Evolutionary conservation across 1,140 invertebrate species (phyloP).

Genomic region (Pseudomyrmex sp.): DNA sequence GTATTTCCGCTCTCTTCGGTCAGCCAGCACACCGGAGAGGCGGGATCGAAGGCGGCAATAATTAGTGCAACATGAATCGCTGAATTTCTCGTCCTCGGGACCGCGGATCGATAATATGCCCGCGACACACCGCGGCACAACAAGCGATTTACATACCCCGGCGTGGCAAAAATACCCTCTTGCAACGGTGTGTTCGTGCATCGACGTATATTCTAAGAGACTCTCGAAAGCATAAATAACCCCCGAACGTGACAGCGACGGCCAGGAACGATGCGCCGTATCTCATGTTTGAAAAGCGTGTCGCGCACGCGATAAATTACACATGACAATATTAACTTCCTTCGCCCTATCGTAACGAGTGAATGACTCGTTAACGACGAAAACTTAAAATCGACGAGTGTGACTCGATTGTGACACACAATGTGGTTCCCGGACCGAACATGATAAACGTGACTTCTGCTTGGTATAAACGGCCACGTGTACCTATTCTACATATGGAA

Average conservation of each 20-base stretch:
- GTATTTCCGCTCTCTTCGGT: background rate
- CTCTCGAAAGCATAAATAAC: constrained; percentile 37
- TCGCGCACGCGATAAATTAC: constrained; percentile 50
- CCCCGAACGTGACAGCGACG: constrained; percentile 42
- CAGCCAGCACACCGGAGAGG: background rate
- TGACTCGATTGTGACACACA: too few species aligned
- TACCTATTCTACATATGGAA: too few species aligned
- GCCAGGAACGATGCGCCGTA: constrained; percentile 49
- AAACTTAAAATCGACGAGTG: too few species aligned
- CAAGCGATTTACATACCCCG: constrained; percentile 50
- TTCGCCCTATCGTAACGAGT: too few species aligned
- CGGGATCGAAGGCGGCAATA: constrained; percentile 43
- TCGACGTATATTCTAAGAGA: constrained; percentile 32
- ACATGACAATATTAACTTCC: constrained; percentile 35
- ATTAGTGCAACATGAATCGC: constrained; percentile 58
- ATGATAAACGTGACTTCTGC: too few species aligned
- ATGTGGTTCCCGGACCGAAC: too few species aligned
- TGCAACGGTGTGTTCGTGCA: constrained; percentile 22
- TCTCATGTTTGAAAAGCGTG: constrained; percentile 55
- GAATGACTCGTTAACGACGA: too few species aligned
- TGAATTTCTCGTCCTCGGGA: constrained; percentile 5
- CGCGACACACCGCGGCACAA: constrained; percentile 28
- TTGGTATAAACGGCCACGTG: too few species aligned
- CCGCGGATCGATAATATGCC: constrained; percentile 38
- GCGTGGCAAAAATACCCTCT: constrained; percentile 23